Percentiles rank a stretch among this genome's conserved stretches.
These are phyloP conservation scores for Colius striatus DNA, from an alignment of 2,113 vertebrate species.

Conservation along the genomic window DNA sequence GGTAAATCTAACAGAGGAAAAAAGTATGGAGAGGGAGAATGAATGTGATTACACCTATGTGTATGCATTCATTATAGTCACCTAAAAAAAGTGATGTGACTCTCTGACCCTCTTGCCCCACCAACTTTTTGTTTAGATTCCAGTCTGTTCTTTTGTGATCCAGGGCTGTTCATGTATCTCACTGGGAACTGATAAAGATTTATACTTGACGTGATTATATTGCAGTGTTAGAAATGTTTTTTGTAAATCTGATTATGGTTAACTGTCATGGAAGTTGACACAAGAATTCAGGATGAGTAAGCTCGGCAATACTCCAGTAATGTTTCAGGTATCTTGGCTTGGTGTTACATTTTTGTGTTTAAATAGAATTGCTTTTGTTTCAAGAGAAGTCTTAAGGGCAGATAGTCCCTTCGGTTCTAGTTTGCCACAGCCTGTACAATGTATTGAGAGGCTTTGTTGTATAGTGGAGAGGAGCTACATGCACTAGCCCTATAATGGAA, in stretches of 20 bases:
- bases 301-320: not conserved
- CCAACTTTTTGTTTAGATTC: not conserved
- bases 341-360: not conserved
- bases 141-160: not conserved
- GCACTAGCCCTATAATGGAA: not conserved
- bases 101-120: fast-evolving
- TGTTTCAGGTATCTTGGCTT: not conserved
- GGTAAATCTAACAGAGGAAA: not conserved
- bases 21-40: not conserved
- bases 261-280: not conserved
- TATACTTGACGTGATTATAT: not conserved
- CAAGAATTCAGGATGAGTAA: not conserved
- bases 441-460: not conserved
- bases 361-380: not conserved
- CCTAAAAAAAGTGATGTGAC: not conserved
- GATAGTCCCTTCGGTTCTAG: not conserved
- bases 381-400: not conserved
- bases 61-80: not conserved
- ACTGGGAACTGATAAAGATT: not conserved
- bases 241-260: not conserved
- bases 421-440: fast-evolving
- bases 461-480: not conserved
- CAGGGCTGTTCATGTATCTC: not conserved
- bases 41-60: not conserved
- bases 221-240: not conserved